Evolutionary conservation across 2,797 vertebrate genomes (phyloP), one percentile per base, ranked within the genome.

Genomic region (Crocodylus rhombifer): DNA sequence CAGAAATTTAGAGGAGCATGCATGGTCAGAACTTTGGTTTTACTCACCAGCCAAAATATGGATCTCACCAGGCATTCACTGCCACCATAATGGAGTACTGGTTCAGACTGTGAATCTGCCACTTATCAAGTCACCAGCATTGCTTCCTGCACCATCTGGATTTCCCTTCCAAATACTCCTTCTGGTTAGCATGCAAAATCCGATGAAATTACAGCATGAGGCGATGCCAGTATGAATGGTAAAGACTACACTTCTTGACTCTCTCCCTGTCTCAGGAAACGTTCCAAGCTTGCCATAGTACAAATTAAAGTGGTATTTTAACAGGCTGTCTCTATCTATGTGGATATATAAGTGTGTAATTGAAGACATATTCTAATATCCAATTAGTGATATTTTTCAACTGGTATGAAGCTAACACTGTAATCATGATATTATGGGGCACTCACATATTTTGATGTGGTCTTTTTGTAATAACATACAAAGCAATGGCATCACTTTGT

Each of bases 321-420:
- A 89, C 77, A 89, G 89, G 82, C 57, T 94, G 75, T 28, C 80
- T 94, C 0, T 79, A 91, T 81, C 82, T 87, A 26, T 88, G 75
- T 63, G 86, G 84, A 95, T 69, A 82, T 93, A 14, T 76, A 93
- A 96, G 84, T 55, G 82, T 93, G 87, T 92, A 94, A 93, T 90
- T 95, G 94, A 91, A 94, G 55, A 69, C 94, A 94, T 92, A 94
- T 91, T 93, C 86, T 96, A 93, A 96, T 97, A 96, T 75, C 92
- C 88, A 96, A 92, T 97, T 97, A 97, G 93, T 84, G 67, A 67
- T 91, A 69, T 90, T 97, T 95, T 97, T 97, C 83, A 84, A 65
- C 62, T 91, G 90, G 63, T 82, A 91, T 0, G 23, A 90, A 23
- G 51, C 82, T 82, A 88, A 86, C 84, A 14, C 69, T 87, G 89